These are phyloP conservation scores for Boleophthalmus pectinirostris DNA, from an alignment of 2,113 vertebrate species.

Conservation along the genomic window DNA sequence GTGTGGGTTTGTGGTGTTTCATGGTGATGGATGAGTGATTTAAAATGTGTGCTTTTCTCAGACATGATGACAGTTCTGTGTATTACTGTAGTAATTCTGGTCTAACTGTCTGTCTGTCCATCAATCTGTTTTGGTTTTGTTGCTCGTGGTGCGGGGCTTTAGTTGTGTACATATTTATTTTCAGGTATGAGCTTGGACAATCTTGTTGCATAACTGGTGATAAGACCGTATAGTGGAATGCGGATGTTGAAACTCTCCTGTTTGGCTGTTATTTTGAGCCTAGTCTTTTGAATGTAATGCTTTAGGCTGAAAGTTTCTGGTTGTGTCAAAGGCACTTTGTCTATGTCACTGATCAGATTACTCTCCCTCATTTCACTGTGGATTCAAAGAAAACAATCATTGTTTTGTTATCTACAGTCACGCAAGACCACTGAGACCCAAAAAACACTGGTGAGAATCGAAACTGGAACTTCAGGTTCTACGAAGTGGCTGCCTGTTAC, in stretches of 20 bases:
- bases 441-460: conserved; percentile 62
- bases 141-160: not conserved
- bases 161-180: not conserved
- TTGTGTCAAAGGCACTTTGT: conserved; percentile 54
- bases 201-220: not conserved
- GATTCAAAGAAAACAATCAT: conserved; percentile 72
- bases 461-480: conserved; percentile 77
- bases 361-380: conserved; percentile 58
- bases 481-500: conserved; percentile 21
- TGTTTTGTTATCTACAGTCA: conserved; percentile 74
- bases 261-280: not conserved
- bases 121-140: not conserved
- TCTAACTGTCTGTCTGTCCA: conserved; percentile 1
- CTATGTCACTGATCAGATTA: conserved; percentile 68
- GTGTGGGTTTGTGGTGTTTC: not conserved
- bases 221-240: conserved; percentile 6
- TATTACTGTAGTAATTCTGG: conserved; percentile 20
- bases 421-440: conserved; percentile 63
- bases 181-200: not conserved
- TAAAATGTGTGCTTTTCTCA: conserved; percentile 7
- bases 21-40: conserved; percentile 9
- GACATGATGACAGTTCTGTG: conserved; percentile 14
- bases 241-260: conserved; percentile 15
- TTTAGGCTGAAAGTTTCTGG: conserved; percentile 27
- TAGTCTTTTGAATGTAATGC: conserved; percentile 12